phyloP scores from a whole-genome alignment of 35 echinoderm and acorn worm genomes.

The Acanthaster planci region DNA sequence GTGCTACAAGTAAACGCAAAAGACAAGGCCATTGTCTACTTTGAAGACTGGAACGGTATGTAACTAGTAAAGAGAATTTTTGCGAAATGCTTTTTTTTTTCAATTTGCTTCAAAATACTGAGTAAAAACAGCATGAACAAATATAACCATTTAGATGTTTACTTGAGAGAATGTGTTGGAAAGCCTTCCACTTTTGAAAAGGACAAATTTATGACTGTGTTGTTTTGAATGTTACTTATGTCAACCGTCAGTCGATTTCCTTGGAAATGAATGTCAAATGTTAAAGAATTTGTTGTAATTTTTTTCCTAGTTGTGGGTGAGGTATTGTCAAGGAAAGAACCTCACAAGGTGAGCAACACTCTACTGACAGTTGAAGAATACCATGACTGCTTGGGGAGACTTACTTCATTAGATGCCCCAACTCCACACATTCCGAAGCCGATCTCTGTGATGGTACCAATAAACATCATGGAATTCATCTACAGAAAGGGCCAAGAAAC shows the following conservation, averaged over 20 bases:
- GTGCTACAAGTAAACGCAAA: not conserved
- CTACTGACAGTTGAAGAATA: not conserved
- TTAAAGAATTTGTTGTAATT: too few relatives aligned
- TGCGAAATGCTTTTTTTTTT: too few relatives aligned
- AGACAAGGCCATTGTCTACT: constrained; percentile 29
- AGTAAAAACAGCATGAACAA: too few relatives aligned
- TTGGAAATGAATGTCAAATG: not conserved
- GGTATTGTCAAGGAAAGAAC: not conserved
- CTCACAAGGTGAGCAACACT: not conserved
- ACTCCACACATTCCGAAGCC: not conserved
- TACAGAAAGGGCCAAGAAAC: not conserved
- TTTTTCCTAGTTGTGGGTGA: constrained; percentile 12
- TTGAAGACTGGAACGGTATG: constrained; percentile 47
- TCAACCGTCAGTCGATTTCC: too few relatives aligned
- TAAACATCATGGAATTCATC: not conserved
- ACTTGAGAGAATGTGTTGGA: too few relatives aligned
- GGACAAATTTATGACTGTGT: too few relatives aligned
- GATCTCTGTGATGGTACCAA: not conserved
- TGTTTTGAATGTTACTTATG: too few relatives aligned
- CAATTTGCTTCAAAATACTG: too few relatives aligned
- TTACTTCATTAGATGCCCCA: not conserved
- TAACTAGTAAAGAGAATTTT: not conserved
- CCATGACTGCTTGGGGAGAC: constrained; percentile 28
- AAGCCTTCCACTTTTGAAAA: too few relatives aligned
- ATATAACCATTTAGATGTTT: too few relatives aligned